These are phyloP conservation scores for Cynopterus sphinx DNA, from an alignment of 2,797 vertebrate species.

Conservation along the genomic window DNA sequence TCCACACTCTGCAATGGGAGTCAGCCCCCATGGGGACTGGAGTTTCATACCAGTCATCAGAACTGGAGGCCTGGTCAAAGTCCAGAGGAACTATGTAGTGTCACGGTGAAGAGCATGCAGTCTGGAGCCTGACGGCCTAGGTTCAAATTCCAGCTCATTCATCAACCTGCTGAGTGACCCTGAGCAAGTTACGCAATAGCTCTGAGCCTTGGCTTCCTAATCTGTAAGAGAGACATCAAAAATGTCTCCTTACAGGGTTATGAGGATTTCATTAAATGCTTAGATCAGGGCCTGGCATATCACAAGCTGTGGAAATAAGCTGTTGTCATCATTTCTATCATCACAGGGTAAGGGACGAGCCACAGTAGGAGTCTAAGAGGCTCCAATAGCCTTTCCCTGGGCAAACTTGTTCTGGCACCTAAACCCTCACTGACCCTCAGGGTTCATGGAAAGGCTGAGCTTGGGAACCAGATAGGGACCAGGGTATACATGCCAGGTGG, in stretches of 20 bases:
- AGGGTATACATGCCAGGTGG: not conserved
- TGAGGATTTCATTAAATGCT: not conserved
- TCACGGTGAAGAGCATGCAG: rapidly evolving
- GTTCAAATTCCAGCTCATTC: no score
- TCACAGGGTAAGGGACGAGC: not conserved
- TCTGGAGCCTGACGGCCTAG: not conserved
- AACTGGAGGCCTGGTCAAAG: not conserved
- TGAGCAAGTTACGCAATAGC: not conserved
- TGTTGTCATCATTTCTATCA: not conserved
- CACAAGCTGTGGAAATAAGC: not conserved
- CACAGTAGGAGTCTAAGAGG: not conserved
- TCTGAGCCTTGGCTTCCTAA: not conserved
- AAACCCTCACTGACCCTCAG: not conserved
- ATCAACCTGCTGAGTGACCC: not conserved
- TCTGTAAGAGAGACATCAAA: not conserved
- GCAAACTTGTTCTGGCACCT: not conserved
- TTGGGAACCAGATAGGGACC: not conserved
- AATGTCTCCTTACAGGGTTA: rapidly evolving
- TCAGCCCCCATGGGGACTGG: no score
- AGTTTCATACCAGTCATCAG: not conserved
- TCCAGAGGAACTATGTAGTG: not conserved
- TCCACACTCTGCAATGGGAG: no score
- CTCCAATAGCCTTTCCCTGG: not conserved
- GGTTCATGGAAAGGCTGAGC: not conserved
- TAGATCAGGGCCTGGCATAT: not conserved